Percentiles rank a stretch among this genome's conserved stretches.
These are phyloP conservation scores for Hippocampus guttulatus DNA, from an alignment of 2,113 vertebrate genomes.

Conservation along the genomic window DNA sequence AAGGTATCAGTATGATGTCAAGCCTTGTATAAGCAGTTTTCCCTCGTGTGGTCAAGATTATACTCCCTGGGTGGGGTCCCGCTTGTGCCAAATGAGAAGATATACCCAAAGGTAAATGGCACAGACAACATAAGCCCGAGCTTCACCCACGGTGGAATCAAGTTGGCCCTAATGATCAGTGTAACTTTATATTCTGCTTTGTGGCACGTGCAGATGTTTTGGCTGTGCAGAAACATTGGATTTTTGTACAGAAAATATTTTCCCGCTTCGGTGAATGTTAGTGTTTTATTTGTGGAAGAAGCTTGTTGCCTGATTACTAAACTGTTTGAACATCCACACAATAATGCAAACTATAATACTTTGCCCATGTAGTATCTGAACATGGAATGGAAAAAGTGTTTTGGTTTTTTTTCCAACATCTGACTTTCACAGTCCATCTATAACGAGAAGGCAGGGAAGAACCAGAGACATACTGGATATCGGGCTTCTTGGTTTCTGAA, in stretches of 20 bases:
- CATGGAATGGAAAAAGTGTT: too few relatives aligned
- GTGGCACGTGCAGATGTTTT: conserved; percentile 4
- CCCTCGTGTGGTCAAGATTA: conserved; percentile 50
- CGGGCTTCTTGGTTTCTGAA: too few relatives aligned
- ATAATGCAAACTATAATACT: not conserved
- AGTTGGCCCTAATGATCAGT: conserved; percentile 51
- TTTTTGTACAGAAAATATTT: conserved; percentile 31
- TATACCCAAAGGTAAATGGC: conserved; percentile 60
- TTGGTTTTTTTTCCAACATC: too few relatives aligned
- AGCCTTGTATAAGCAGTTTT: conserved; percentile 51
- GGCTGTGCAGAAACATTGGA: conserved; percentile 16
- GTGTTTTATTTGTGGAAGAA: conserved; percentile 61
- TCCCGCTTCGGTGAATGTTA: conserved; percentile 48
- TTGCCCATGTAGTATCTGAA: too few relatives aligned
- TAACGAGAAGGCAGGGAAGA: too few relatives aligned
- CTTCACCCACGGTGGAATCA: conserved; percentile 60
- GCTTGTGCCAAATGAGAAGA: conserved; percentile 53
- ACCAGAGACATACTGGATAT: too few relatives aligned
- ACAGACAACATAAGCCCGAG: conserved; percentile 43
- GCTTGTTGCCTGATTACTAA: conserved; percentile 41
- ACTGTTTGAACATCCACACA: conserved; percentile 48
- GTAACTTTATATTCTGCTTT: conserved; percentile 56
- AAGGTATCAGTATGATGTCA: conserved; percentile 50
- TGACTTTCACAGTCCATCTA: too few relatives aligned
- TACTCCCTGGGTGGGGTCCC: conserved; percentile 7